These are phyloP conservation scores for Noctilio leporinus DNA, from an alignment of 2,113 vertebrate genomes.

Conservation along the genomic window DNA sequence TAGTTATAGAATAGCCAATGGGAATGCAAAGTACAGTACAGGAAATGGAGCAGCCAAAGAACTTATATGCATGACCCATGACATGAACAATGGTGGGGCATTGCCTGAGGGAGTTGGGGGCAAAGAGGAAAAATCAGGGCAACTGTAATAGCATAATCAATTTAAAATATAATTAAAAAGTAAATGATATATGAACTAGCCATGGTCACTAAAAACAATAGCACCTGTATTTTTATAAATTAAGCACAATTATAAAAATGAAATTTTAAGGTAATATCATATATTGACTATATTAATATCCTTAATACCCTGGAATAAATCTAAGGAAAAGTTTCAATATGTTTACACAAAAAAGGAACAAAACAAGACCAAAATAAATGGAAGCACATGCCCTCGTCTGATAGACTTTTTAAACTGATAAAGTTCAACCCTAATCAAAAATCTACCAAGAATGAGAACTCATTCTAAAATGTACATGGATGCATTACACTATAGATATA, in stretches of 20 bases:
- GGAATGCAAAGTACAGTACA: no score
- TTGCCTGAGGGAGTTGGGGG: no score
- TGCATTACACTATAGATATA: neutral
- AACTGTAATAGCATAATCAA: no score
- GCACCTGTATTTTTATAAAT: neutral
- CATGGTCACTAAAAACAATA: neutral
- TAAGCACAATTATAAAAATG: neutral
- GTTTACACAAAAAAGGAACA: neutral
- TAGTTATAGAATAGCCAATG: no score
- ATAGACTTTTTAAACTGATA: neutral
- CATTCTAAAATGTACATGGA: neutral
- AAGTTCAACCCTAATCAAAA: neutral
- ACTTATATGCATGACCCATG: no score
- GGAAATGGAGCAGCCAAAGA: no score
- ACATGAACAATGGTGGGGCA: no score
- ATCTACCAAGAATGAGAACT: neutral
- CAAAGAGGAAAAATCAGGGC: no score
- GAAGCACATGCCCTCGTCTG: neutral
- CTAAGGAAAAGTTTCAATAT: neutral
- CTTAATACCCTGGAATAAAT: neutral
- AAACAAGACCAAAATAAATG: neutral
- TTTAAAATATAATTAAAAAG: no score
- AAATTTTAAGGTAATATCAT: neutral
- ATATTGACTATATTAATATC: neutral
- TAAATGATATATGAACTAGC: neutral